Conservation (phyloP, 2,113 vertebrate species). For the Rhipidura dahli region DNA sequence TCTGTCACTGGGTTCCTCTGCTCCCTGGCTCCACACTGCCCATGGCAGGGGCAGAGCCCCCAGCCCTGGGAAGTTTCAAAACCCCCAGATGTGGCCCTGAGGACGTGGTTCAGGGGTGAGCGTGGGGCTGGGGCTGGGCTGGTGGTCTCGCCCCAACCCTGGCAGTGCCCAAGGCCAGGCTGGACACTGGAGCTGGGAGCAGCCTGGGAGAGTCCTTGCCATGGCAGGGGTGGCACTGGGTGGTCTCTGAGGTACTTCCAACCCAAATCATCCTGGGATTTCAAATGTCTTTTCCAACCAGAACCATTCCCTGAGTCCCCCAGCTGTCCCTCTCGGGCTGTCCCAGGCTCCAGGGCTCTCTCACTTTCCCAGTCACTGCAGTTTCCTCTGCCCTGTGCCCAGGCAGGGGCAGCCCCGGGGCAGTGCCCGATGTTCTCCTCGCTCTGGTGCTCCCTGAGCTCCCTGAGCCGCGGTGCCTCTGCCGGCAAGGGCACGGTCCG, state of each 20-base stretch:
- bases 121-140: background rate
- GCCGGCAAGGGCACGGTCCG: too few species aligned
- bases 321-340: too few species aligned
- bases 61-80: background rate
- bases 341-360: background rate
- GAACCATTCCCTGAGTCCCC: background rate
- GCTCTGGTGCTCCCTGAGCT: background rate
- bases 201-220: background rate
- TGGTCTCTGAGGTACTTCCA: background rate
- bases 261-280: background rate
- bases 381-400: background rate
- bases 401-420: background rate
- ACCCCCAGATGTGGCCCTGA: background rate
- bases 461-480: too few species aligned
- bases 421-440: rapidly evolving
- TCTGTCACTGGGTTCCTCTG: background rate
- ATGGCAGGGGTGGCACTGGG: background rate
- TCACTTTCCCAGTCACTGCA: background rate
- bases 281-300: background rate
- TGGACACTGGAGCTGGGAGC: background rate
- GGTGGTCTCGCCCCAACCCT: background rate
- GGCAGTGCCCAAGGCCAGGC: rapidly evolving
- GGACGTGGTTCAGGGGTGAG: too few species aligned
- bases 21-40: background rate
- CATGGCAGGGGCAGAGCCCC: background rate